Conservation (phyloP, 2,113 vertebrate species). For the Crotalus helleri region DNA sequence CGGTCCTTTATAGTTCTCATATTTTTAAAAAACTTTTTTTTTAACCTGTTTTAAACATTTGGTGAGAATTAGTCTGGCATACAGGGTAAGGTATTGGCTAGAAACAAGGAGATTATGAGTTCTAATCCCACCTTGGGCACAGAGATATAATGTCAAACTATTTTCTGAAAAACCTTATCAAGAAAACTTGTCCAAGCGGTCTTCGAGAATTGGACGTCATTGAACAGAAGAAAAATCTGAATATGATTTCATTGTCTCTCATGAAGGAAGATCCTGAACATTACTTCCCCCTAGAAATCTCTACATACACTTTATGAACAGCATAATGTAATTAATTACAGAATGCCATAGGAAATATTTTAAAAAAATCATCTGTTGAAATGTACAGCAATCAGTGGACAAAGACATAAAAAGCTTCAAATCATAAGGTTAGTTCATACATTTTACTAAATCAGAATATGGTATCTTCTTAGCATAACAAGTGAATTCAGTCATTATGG, state of each 20-base stretch:
- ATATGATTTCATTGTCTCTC: background rate
- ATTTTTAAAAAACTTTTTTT: background rate
- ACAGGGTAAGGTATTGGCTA: background rate
- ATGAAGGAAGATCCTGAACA: background rate
- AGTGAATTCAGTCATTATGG: background rate
- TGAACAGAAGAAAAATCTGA: background rate
- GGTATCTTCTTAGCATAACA: background rate
- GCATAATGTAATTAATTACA: background rate
- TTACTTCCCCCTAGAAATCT: background rate
- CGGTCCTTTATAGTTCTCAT: background rate
- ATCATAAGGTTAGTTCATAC: background rate
- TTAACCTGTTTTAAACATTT: background rate
- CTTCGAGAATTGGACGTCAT: background rate
- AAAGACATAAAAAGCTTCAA: background rate
- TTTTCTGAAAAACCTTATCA: background rate
- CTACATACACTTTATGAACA: background rate
- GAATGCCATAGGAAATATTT: background rate
- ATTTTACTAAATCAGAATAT: background rate
- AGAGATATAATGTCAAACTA: background rate
- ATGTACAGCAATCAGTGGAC: background rate
- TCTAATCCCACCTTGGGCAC: background rate
- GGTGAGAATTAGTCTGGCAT: background rate
- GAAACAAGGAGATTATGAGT: background rate
- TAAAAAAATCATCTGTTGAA: background rate
- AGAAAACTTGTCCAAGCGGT: background rate